These are phyloP conservation scores for Aporophyla lueneburgensis DNA, from an alignment of 2,888 invertebrate species.

Conservation along the genomic window DNA sequence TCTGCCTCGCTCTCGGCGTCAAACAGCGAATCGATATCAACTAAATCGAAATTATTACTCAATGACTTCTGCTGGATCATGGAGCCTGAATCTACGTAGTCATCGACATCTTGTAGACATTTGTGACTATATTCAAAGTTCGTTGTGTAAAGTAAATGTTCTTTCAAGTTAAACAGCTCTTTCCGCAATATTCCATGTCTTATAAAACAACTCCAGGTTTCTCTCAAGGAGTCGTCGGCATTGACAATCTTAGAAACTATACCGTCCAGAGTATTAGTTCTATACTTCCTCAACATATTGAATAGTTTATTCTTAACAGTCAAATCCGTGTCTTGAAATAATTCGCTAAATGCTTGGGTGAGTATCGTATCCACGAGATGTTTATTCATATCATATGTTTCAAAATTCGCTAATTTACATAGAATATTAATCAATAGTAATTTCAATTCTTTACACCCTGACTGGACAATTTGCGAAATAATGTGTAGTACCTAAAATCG, in stretches of 20 bases:
- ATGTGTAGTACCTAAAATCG: constrained; percentile 78
- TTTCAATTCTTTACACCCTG: constrained; percentile 77
- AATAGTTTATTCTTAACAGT: constrained; percentile 70
- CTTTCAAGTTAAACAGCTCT: constrained; percentile 53
- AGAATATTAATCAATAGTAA: constrained; percentile 74
- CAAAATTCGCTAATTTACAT: constrained; percentile 72
- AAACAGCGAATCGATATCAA: constrained; percentile 79
- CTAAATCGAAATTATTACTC: constrained; percentile 81
- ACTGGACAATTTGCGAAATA: constrained; percentile 72
- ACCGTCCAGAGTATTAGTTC: constrained; percentile 65
- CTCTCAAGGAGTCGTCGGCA: constrained; percentile 66
- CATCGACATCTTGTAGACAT: constrained; percentile 69
- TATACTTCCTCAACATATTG: constrained; percentile 58
- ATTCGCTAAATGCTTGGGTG: constrained; percentile 67
- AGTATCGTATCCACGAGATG: constrained; percentile 63
- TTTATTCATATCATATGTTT: constrained; percentile 69
- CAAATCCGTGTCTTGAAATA: constrained; percentile 69
- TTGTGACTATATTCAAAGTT: constrained; percentile 73
- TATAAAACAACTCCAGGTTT: constrained; percentile 66
- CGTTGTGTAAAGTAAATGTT: constrained; percentile 59
- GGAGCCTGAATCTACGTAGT: constrained; percentile 23
- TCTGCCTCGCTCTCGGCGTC: constrained; percentile 75
- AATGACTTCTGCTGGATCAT: constrained; percentile 55
- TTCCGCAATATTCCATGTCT: constrained; percentile 47
- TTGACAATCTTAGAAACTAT: constrained; percentile 67